Evolutionary conservation across 1,140 invertebrate genomes (phyloP).

Genomic region (Dendrolimus punctatus): DNA sequence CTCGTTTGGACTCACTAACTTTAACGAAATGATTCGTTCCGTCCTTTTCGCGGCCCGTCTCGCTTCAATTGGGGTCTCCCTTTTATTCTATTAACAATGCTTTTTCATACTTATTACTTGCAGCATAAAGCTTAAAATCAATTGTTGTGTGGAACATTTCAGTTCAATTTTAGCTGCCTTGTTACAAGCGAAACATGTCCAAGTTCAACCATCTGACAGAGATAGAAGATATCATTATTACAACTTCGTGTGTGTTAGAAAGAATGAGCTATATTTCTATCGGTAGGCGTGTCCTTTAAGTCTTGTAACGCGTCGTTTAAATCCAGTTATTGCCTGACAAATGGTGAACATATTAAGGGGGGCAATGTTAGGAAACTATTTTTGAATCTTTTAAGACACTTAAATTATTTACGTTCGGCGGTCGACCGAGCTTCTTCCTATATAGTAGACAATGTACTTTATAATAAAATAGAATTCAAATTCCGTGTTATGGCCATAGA

Average conservation of each 20-base stretch:
- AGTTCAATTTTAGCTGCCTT: slow-evolving; percentile 36
- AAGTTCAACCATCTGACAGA: slow-evolving; percentile 32
- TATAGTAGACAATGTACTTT: slow-evolving; percentile 65
- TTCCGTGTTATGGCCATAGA: slow-evolving; percentile 63
- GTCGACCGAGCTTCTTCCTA: slow-evolving; percentile 42
- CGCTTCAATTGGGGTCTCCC: slow-evolving; percentile 53
- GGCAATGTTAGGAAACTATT: slow-evolving; percentile 70
- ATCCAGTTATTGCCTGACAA: slow-evolving; percentile 70
- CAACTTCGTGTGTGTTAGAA: slow-evolving; percentile 19
- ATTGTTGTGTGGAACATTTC: slow-evolving; percentile 17
- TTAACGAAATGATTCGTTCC: slow-evolving; percentile 52
- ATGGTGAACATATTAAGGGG: slow-evolving; percentile 69
- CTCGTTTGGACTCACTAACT: slow-evolving; percentile 66
- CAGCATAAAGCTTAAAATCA: slow-evolving; percentile 13
- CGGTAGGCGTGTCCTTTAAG: slow-evolving; percentile 42
- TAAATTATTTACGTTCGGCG: slow-evolving; percentile 68
- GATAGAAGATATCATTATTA: slow-evolving; percentile 14
- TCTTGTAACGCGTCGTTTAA: slow-evolving; percentile 59
- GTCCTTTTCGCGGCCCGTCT: slow-evolving; percentile 46
- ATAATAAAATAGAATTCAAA: slow-evolving; percentile 67
- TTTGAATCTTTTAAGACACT: slow-evolving; percentile 72
- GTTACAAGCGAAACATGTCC: slow-evolving; percentile 41
- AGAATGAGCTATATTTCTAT: slow-evolving; percentile 31
- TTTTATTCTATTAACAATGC: slow-evolving; percentile 6
- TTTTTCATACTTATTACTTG: slow-evolving; percentile 12